These are phyloP conservation scores for Bombus pascuorum DNA, from an alignment of 1,140 invertebrate species.

Conservation along the genomic window DNA sequence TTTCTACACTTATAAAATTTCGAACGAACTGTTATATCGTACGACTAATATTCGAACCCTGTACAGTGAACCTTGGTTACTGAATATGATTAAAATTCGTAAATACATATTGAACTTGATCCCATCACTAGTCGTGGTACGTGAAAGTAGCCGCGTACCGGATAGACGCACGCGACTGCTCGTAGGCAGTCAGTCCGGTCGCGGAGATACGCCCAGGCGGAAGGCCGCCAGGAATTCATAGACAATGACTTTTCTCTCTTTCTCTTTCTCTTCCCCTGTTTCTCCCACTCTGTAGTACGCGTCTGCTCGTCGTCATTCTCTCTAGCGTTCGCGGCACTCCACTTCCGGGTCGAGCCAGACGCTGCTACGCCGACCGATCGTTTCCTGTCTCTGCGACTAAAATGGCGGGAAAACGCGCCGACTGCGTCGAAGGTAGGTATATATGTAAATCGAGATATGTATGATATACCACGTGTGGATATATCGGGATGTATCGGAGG, in stretches of 20 bases:
- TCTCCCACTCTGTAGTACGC: not conserved
- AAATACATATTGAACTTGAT: not conserved
- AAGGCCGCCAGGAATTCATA: constrained; percentile 71
- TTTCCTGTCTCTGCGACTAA: constrained; percentile 38
- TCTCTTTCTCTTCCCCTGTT: not conserved
- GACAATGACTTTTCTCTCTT: constrained; percentile 63
- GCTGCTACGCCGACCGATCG: constrained; percentile 12
- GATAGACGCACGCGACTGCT: constrained; percentile 49
- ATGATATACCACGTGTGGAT: not conserved
- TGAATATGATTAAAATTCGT: not conserved
- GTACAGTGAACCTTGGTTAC: not conserved
- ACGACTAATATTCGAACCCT: not conserved
- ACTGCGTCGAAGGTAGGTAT: not conserved
- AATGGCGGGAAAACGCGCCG: constrained; percentile 39
- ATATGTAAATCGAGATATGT: not conserved
- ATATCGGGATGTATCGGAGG: not conserved
- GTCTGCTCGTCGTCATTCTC: constrained; percentile 34
- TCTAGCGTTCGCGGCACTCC: constrained; percentile 25
- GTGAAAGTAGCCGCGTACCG: constrained; percentile 64
- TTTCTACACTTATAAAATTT: not conserved
- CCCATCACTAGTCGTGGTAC: constrained; percentile 12
- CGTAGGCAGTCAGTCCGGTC: constrained; percentile 65
- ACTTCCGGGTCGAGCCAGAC: constrained; percentile 63
- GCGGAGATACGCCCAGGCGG: constrained; percentile 73
- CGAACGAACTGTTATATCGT: no score